A percentile compares a stretch with the other conserved stretches of the same genome.
Evolutionary conservation across 2,113 vertebrate species (phyloP).

Genomic region (Oncorhynchus mykiss): DNA sequence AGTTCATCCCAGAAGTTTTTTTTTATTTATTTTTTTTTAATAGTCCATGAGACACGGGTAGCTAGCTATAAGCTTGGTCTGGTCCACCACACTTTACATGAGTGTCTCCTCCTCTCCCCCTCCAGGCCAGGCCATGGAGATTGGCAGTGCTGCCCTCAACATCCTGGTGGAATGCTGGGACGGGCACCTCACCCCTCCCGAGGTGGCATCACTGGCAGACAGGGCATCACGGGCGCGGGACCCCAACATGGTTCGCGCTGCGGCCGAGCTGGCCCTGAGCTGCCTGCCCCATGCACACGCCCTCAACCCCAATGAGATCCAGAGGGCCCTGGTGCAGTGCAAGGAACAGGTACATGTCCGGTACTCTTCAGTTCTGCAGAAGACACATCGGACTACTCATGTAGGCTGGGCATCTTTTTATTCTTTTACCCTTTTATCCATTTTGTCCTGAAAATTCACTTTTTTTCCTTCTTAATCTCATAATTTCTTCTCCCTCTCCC

Average conservation of each 20-base stretch:
- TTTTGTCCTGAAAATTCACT: no score
- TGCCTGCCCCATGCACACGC: slow-evolving; percentile 97
- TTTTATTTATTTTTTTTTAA: no score
- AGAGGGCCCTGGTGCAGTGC: slow-evolving; percentile 96
- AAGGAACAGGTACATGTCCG: slow-evolving; percentile 87
- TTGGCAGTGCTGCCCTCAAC: slow-evolving; percentile 95
- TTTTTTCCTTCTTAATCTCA: neutral
- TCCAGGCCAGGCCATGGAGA: slow-evolving; percentile 98
- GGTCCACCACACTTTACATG: neutral
- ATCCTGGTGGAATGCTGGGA: slow-evolving; percentile 99
- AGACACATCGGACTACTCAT: no score
- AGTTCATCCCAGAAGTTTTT: neutral
- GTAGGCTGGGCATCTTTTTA: no score
- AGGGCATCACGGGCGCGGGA: slow-evolving; percentile 93
- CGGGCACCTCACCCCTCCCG: slow-evolving; percentile 94
- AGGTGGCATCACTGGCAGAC: slow-evolving; percentile 95
- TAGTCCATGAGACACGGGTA: no score
- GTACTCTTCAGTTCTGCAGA: no score
- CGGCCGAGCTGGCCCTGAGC: slow-evolving; percentile 95
- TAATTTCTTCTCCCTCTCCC: no score
- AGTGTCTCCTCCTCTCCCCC: neutral
- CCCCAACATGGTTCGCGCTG: slow-evolving; percentile 98
- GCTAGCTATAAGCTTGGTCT: no score
- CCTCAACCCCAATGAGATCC: slow-evolving; percentile 97
- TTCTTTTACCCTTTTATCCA: neutral